A percentile compares a stretch with the other conserved stretches of the same genome.
Evolutionary conservation across 2,113 vertebrate species (phyloP).

Genomic region (Tragelaphus buxtoni): DNA sequence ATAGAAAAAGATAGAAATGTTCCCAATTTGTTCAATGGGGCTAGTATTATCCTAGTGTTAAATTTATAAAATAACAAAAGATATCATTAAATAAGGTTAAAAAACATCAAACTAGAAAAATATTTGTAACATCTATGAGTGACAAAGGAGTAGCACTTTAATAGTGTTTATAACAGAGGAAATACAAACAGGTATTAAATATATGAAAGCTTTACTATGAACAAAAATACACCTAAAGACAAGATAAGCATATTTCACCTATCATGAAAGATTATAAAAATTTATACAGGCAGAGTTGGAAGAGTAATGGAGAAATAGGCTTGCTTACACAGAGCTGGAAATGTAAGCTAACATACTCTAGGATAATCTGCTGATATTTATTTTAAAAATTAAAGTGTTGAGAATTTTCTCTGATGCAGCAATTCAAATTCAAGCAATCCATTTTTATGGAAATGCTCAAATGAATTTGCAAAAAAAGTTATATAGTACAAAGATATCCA

Average conservation of each 20-base stretch:
- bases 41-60: not conserved
- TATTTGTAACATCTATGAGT: not conserved
- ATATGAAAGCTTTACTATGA: not conserved
- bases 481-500: not conserved
- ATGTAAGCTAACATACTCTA: not conserved
- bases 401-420: not conserved
- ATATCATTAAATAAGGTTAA: not conserved
- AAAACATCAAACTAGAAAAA: not conserved
- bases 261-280: not conserved
- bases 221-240: not conserved
- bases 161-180: not conserved
- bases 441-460: not conserved
- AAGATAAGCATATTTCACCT: not conserved
- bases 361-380: not conserved
- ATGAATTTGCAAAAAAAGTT: not conserved
- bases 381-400: not conserved
- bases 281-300: not conserved
- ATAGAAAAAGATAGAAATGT: not conserved
- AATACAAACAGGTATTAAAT: slow-evolving; percentile 21
- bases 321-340: not conserved
- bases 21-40: not conserved
- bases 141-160: not conserved
- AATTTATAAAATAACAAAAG: slow-evolving; percentile 6
- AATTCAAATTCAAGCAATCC: not conserved
- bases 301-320: not conserved